Evolutionary conservation across 2,888 invertebrate genomes (phyloP), one percentile per base, ranked within the genome.

Genomic region (Luperina testacea): DNA sequence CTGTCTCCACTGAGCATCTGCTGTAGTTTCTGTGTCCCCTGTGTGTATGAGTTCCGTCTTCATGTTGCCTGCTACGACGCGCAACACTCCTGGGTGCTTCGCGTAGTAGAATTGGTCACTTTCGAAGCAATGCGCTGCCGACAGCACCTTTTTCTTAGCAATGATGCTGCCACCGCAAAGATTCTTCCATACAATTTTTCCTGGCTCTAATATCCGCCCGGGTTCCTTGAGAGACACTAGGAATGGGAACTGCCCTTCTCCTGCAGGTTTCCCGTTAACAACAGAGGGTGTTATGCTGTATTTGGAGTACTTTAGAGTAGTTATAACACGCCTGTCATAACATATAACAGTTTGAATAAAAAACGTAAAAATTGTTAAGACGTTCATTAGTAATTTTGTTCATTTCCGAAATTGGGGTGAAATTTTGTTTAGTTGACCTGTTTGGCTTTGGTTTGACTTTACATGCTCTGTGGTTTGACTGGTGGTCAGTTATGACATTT

Each of bases 41-140:
- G 87, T 81, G 73, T 94, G 93, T 0, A 89, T 76, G 0, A 93
- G 7, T 3, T 87, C 84, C 8, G 90, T 94, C 20, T 82, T 85
- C 0, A 92, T 68, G 45, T 85, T 90, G 0, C 96, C 96, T 0
- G 95, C 95, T 0, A 95, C 94, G 0, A 92, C 76, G 2, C 94
- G 90, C 0, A 95, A 85, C 0, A 75, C 0, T 0, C 82, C 45
- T 0, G 92, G 91, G 15, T 92, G 72, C 53, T 83, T 89, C 0
- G 79, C 75, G 80, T 91, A 94, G 69, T 81, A 91, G 81, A 93
- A 95, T 24, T 91, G n/a, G 13, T 92, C 83, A 0, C 67, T 77
- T 88, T 96, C 96, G 82, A 96, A 96, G 85, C 95, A 96, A 67
- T 96, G 95, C 0, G 95, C 96, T 0, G 96, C 95, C 2, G 95